Base-by-base conservation (phyloP, 2,113 vertebrate genomes). In the Eulemur rufifrons region DNA sequence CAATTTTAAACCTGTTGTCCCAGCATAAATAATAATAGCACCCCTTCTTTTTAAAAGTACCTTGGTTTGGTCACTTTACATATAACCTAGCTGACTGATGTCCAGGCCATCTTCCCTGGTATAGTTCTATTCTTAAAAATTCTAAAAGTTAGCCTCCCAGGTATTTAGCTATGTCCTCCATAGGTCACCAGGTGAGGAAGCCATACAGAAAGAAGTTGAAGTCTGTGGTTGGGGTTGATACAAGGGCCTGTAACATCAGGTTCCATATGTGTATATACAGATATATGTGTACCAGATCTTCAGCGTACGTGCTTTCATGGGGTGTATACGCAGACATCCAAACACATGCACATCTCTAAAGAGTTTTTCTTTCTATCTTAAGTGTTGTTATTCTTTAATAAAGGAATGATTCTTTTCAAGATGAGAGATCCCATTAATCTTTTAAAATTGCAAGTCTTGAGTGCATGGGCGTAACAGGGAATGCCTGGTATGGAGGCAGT, bases 331-430 rank as follows among this genome's bases (percentile, higher is more conserved):
- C 8, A 1, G 21, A 15, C 34, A 5, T 64, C 20, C 50, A 68
- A 50, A 64, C 32, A 68, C 32, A 37, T 8, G 17, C 13, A 3
- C 25, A 13, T 64, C 50, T 66, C 47, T 69, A 54, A 69, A 42
- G 61, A 47, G 64, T 15, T 23, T 68, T 71, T 20, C 37, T 73
- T 73, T 25, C 21, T 18, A 23, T 39, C 21, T 42, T 80, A 34
- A 39, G 15, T 84, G 34, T 63, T 71, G 20, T 85, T 77, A 20
- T 39, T 27, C 14, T 94, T 74, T 80, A 37, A 64, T 90, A 45
- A 81, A 86, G 78, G 63, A 59, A 47, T 71, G 82, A 15, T 89
- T 82, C 76, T 95, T 95, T 96, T 89, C 50, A 80, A 91, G 84
- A 82, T 86, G 83, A 92, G 63, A 73, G 32, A 27, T 32, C 25